phyloP scores from a whole-genome alignment of 1,140 invertebrate genomes.

The Acromyrmex echinatior region DNA sequence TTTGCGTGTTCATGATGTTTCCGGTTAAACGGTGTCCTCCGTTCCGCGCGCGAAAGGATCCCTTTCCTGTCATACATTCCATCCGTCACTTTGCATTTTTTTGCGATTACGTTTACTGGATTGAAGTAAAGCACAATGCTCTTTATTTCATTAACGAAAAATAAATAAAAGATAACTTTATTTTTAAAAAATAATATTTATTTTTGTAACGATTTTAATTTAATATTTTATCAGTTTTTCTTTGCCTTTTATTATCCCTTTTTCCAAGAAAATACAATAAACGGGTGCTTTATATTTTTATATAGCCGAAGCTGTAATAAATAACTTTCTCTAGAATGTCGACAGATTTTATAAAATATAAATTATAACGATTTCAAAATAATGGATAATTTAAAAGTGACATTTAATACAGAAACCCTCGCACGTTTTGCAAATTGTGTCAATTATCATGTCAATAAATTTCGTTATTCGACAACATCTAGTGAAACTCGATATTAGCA shows the following conservation, averaged over 20 bases:
- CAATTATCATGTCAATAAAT: neutral
- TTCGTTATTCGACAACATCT: no score
- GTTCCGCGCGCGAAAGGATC: conserved; percentile 28
- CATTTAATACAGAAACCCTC: neutral
- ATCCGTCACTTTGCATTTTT: conserved; percentile 49
- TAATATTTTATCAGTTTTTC: neutral
- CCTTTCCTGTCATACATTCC: conserved; percentile 18
- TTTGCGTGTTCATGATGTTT: conserved; percentile 74
- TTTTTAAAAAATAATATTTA: no score
- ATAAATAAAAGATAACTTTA: no score
- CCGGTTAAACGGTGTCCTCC: conserved; percentile 64
- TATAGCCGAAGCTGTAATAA: neutral
- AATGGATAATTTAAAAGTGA: neutral
- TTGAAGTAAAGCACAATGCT: neutral
- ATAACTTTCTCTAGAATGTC: neutral
- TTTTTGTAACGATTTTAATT: no score
- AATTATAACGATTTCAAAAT: neutral
- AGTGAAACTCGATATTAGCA: neutral
- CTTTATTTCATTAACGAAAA: neutral
- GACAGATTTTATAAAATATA: neutral
- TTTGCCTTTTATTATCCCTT: no score
- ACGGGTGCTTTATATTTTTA: no score
- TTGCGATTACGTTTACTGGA: conserved; percentile 30
- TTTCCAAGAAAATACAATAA: no score
- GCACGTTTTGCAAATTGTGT: neutral